Evolutionary conservation across 2,888 invertebrate species (phyloP).

Genomic region (Melanchra persicariae): DNA sequence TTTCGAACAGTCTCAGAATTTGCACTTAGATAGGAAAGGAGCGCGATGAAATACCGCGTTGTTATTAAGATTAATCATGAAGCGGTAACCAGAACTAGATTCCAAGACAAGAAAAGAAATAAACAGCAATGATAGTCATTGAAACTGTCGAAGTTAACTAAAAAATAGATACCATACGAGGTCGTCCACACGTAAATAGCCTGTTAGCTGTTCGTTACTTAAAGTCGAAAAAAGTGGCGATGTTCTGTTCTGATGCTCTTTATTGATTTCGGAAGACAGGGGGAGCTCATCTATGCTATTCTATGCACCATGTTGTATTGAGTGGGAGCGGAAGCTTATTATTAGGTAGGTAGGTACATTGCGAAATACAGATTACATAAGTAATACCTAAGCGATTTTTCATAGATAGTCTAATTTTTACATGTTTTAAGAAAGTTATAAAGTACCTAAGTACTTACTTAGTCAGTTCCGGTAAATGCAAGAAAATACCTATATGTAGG

Average conservation of each 20-base stretch:
- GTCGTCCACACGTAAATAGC: conserved; percentile 58
- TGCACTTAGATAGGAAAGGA: no score
- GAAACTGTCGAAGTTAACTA: conserved; percentile 46
- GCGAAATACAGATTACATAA: background rate
- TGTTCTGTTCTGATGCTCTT: conserved; percentile 63
- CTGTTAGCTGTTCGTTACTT: conserved; percentile 53
- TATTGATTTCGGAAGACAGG: conserved; percentile 69
- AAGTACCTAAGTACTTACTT: background rate
- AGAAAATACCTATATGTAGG: no score
- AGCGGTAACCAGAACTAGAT: background rate
- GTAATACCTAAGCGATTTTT: no score
- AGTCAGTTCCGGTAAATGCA: no score
- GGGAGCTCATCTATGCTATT: conserved; percentile 37
- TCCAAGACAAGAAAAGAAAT: conserved; percentile 32
- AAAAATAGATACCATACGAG: conserved; percentile 58
- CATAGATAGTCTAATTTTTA: no score
- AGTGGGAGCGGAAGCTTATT: background rate
- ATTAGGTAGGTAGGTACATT: no score
- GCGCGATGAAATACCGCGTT: background rate
- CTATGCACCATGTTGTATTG: conserved; percentile 20
- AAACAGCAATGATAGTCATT: conserved; percentile 20
- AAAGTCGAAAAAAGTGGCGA: conserved; percentile 69
- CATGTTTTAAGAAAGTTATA: no score
- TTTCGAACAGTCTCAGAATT: conserved; percentile 1
- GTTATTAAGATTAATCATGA: background rate